A percentile compares a stretch with the other conserved stretches of the same genome.
phyloP scores from a whole-genome alignment of 2,113 vertebrate genomes.

The Centropus unirufus region DNA sequence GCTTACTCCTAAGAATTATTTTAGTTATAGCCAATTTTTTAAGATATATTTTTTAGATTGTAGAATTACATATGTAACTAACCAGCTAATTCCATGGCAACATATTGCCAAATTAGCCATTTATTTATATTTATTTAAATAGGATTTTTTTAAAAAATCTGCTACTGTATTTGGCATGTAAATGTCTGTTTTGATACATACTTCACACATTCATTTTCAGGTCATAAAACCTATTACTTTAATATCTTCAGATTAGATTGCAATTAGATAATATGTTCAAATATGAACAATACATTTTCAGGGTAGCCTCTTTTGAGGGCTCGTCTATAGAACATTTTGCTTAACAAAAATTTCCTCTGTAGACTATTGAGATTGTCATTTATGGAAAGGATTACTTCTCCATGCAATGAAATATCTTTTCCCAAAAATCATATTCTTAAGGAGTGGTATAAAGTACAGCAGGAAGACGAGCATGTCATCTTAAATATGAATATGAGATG shows the following conservation, averaged over 20 bases:
- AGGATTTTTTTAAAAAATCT: neutral
- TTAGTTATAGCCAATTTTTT: neutral
- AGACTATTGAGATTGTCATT: neutral
- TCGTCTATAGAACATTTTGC: neutral
- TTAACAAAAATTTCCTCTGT: neutral
- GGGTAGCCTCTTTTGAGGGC: neutral
- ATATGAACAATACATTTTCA: slow-evolving; percentile 7
- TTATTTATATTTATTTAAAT: slow-evolving; percentile 48
- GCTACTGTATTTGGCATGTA: neutral
- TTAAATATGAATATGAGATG: neutral
- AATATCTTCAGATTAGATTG: slow-evolving; percentile 25
- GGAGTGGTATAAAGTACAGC: neutral
- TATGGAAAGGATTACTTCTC: slow-evolving; percentile 10
- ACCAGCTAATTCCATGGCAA: neutral
- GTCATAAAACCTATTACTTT: slow-evolving; percentile 12
- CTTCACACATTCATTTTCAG: slow-evolving; percentile 24
- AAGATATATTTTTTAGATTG: neutral
- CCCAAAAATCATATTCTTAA: neutral
- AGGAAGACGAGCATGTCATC: neutral
- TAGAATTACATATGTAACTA: neutral
- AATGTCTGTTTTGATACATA: neutral
- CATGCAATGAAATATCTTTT: neutral
- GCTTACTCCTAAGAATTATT: neutral
- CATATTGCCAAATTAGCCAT: slow-evolving; percentile 28
- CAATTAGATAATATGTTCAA: slow-evolving; percentile 16